These are phyloP conservation scores for Molanna angustata DNA, from an alignment of 2,888 invertebrate species.

Conservation along the genomic window DNA sequence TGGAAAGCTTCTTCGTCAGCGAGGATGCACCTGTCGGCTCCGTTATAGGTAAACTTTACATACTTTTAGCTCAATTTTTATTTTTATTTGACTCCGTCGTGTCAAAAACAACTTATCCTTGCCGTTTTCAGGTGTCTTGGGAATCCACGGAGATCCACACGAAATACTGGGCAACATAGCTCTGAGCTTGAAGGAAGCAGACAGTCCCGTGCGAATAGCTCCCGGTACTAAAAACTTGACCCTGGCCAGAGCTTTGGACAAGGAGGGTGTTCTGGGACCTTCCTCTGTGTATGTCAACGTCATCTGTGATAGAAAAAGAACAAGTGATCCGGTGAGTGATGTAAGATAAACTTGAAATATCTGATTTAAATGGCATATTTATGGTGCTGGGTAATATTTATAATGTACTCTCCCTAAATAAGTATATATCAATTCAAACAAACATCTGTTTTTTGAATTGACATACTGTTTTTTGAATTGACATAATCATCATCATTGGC, in stretches of 20 bases:
- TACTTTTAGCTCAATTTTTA: too few relatives aligned
- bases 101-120: too few relatives aligned
- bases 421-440: too few relatives aligned
- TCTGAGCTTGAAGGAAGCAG: constrained; percentile 72
- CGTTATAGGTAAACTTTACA: constrained; percentile 61
- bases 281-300: constrained; percentile 84
- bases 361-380: too few relatives aligned
- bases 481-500: too few relatives aligned
- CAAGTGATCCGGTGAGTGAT: constrained; percentile 70
- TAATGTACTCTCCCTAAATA: too few relatives aligned
- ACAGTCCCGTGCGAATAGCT: constrained; percentile 75
- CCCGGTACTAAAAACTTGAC: constrained; percentile 79
- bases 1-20: constrained; percentile 86
- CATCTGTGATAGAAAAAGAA: constrained; percentile 76
- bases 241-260: constrained; percentile 73
- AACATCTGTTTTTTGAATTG: too few relatives aligned
- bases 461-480: too few relatives aligned
- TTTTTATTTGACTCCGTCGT: too few relatives aligned
- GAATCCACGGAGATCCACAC: constrained; percentile 78
- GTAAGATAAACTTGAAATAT: background rate
- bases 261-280: constrained; percentile 80
- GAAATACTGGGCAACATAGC: constrained; percentile 71
- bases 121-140: constrained; percentile 56
- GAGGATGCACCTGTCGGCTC: constrained; percentile 81
- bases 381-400: too few relatives aligned